Evolutionary conservation across 2,113 vertebrate genomes (phyloP), one percentile per base, ranked within the genome.

Genomic region (Embiotoca jacksoni): DNA sequence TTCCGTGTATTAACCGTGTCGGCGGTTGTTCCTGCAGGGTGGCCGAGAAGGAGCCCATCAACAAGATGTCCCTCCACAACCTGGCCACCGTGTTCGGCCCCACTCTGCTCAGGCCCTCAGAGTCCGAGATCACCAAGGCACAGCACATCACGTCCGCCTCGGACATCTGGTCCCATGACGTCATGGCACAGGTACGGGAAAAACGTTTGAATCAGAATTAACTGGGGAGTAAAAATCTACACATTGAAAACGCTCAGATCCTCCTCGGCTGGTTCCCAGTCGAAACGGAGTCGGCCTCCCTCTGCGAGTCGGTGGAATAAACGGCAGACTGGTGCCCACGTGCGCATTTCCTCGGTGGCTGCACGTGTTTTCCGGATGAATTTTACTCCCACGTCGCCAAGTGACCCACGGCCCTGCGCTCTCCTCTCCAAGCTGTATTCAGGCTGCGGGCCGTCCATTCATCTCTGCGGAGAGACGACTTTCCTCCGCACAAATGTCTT

Each of bases 41-140:
- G 83, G 98, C 98, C 10, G 98, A 99, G 92, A 99, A 99, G 94
- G 98, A 99, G 78, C 97, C 98, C 11, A 62, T 99, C 91, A 99
- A 99, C 93, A 99, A 99, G 94, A 99, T 99, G 98, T 99, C 98
- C 49, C 96, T 99, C 76, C 98, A 99, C 91, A 99, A 99, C 83
- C 92, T 99, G 95, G 98, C 95, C 81, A 99, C 98, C 0, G 98
- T 99, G 86, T 99, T 99, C 0, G 98, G 98, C 57, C 98, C 98
- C 3, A 99, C 98, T 57, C 94, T 99, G 91, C 94, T 99, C 92
- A 94, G 98, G 89, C 98, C 98, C 7, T 99, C 98, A 0, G 98
- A 99, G 91, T 92, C 93, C 1, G 98, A 99, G 85, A 96, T 68
- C 91, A 92, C 89, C 80, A 99, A 99, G 93, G 92, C 81, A 44